Conservation (phyloP, 2,888 invertebrate species). For the Sphecodes monilicornis region DNA sequence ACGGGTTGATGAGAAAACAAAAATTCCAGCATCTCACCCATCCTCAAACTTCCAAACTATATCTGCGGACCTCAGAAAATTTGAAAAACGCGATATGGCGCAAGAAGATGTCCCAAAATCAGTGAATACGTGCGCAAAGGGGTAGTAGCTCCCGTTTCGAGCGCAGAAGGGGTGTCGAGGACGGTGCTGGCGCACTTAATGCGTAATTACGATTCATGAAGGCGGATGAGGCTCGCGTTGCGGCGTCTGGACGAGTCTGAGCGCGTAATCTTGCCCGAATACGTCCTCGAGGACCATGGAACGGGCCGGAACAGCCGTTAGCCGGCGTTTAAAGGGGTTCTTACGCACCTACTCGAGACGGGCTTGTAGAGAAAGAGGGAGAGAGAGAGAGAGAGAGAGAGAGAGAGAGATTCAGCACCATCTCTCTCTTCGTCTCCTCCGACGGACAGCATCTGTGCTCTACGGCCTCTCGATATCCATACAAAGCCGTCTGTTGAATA, state of each 20-base stretch:
- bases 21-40: neutral
- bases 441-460: slow-evolving; percentile 83
- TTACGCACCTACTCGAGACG: slow-evolving; percentile 79
- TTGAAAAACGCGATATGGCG: neutral
- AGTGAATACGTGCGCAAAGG: neutral
- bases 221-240: slow-evolving; percentile 60
- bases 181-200: slow-evolving; percentile 68
- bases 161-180: slow-evolving; percentile 18
- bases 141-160: neutral
- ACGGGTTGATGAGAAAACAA: neutral
- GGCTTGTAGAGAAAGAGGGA: slow-evolving; percentile 31
- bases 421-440: slow-evolving; percentile 62
- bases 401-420: slow-evolving; percentile 8
- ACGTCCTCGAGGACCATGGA: slow-evolving; percentile 61
- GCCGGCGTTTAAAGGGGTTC: slow-evolving; percentile 75
- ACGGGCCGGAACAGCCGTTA: slow-evolving; percentile 69
- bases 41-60: too few relatives aligned
- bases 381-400: slow-evolving; percentile 25
- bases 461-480: slow-evolving; percentile 81
- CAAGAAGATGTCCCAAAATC: neutral
- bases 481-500: slow-evolving; percentile 83
- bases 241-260: slow-evolving; percentile 39
- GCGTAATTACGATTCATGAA: slow-evolving; percentile 80
- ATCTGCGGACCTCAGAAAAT: neutral
- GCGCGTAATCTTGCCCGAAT: slow-evolving; percentile 61